phyloP scores from a whole-genome alignment of 2,797 vertebrate species.

The Ataeniobius toweri region DNA sequence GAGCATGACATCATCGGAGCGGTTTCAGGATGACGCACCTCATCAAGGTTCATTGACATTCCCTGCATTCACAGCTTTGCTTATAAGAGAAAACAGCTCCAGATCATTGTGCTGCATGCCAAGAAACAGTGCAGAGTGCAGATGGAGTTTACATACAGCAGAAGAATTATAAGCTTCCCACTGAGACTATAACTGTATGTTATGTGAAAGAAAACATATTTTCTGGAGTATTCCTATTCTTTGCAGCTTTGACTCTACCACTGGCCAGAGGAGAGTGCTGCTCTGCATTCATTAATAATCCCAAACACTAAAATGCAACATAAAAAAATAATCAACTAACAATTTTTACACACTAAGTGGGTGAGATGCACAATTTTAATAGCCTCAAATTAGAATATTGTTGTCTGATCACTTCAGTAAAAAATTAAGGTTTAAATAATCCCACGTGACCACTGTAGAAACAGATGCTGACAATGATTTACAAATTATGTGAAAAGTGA shows the following conservation, averaged over 20 bases:
- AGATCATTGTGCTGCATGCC: constrained; percentile 12
- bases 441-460: neutral
- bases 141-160: neutral
- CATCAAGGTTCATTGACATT: constrained; percentile 63
- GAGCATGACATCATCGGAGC: constrained; percentile 53
- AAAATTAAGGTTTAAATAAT: neutral
- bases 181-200: neutral
- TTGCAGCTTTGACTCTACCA: neutral
- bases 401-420: neutral
- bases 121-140: neutral
- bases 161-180: neutral
- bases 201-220: neutral
- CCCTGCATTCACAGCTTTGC: constrained; percentile 37
- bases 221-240: neutral
- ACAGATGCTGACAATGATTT: neutral
- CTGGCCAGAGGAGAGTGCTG: neutral
- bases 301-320: neutral
- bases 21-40: constrained; percentile 59
- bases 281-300: neutral
- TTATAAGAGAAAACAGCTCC: constrained; percentile 27
- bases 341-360: neutral
- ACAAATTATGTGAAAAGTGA: neutral
- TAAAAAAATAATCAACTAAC: neutral
- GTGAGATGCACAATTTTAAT: neutral
- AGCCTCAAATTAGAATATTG: neutral